Percentiles rank a stretch among this genome's conserved stretches.
Evolutionary conservation across 2,113 vertebrate species (phyloP).

Genomic region (Bombycilla garrulus): DNA sequence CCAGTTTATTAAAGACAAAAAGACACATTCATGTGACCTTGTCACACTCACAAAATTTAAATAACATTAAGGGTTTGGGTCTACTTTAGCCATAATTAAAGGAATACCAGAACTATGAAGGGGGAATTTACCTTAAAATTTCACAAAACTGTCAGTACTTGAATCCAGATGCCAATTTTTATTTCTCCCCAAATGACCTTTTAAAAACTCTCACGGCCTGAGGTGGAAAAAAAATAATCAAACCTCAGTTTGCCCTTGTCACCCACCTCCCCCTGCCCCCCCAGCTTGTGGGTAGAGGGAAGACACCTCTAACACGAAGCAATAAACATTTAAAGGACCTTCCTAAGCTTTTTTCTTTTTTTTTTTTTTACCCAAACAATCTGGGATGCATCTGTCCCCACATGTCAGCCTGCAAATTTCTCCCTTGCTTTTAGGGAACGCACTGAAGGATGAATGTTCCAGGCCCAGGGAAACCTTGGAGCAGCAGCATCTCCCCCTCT

Average conservation of each 20-base stretch:
- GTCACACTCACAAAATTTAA: background rate
- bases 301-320: background rate
- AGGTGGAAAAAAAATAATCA: background rate
- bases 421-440: background rate
- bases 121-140: background rate
- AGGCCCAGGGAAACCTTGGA: background rate
- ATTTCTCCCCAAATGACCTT: background rate
- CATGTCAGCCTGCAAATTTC: background rate
- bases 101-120: background rate
- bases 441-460: background rate
- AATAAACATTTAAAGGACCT: background rate
- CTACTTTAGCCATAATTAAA: background rate
- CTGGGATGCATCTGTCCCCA: background rate
- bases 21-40: fast-evolving
- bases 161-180: background rate
- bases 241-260: background rate
- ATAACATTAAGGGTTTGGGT: background rate
- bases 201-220: background rate
- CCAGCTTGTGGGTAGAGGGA: background rate
- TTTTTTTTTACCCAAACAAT: background rate
- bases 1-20: background rate
- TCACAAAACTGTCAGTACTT: background rate
- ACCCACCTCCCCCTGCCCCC: background rate
- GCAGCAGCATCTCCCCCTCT: background rate
- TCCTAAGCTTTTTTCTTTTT: background rate